Conservation (phyloP, 2,797 vertebrate genomes). For the Sebastes steindachneri region DNA sequence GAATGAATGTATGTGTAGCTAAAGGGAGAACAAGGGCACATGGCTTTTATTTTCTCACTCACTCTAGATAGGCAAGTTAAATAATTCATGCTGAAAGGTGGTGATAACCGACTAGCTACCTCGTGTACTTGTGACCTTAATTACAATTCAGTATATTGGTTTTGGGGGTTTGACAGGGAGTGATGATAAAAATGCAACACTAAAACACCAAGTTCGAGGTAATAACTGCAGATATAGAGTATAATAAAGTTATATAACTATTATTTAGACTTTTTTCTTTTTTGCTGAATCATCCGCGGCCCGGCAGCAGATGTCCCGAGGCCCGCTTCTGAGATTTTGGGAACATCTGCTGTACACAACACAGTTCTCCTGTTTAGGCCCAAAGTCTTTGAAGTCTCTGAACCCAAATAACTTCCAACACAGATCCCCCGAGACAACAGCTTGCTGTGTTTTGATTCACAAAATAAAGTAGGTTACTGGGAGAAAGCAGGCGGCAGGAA, state of each 20-base stretch:
- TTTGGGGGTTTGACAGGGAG: too few relatives aligned
- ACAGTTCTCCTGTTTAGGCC: background rate
- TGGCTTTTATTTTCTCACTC: too few relatives aligned
- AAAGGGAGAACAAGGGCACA: background rate
- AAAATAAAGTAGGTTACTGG: conserved; percentile 2
- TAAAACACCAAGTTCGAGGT: background rate
- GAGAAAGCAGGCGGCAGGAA: background rate
- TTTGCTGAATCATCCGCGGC: background rate
- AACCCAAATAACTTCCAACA: background rate
- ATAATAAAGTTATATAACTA: background rate
- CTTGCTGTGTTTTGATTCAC: background rate
- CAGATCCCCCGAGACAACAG: background rate
- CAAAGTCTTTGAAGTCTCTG: background rate
- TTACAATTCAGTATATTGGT: too few relatives aligned
- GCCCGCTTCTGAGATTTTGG: background rate
- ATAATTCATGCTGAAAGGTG: background rate
- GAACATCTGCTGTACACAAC: background rate
- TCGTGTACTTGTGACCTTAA: background rate
- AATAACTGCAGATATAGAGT: background rate
- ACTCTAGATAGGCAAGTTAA: background rate
- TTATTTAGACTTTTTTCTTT: background rate
- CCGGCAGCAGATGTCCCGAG: background rate
- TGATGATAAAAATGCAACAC: too few relatives aligned
- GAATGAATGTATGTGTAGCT: background rate
- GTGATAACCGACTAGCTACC: too few relatives aligned